Evolutionary conservation across 2,888 invertebrate species (phyloP).

Genomic region (Amiota mariae): DNA sequence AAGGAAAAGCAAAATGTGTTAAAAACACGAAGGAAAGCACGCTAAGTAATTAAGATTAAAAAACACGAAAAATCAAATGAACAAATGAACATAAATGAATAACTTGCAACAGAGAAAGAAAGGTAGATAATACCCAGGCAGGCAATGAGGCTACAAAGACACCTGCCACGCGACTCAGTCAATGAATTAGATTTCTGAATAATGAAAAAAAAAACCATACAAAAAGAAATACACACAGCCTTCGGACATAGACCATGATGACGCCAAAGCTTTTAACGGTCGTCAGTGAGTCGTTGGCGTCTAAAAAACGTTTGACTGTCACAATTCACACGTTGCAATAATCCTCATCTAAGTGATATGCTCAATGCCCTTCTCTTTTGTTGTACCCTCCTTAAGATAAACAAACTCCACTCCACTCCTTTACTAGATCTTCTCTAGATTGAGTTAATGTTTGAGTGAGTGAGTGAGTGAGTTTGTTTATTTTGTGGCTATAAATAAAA

Average conservation of each 20-base stretch:
- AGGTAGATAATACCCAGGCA: not conserved
- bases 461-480: no score
- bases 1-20: not conserved
- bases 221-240: no score
- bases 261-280: conserved; percentile 62
- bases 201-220: no score
- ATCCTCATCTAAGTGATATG: not conserved
- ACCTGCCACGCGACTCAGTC: conserved; percentile 20
- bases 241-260: conserved; percentile 29
- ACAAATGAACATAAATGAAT: not conserved
- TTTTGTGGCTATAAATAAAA: conserved; percentile 24
- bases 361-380: no score
- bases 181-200: no score
- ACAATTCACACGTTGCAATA: conserved; percentile 54
- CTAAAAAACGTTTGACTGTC: conserved; percentile 36
- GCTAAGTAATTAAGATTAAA: conserved; percentile 35
- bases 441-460: no score
- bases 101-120: not conserved
- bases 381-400: not conserved
- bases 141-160: not conserved
- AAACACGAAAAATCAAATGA: not conserved
- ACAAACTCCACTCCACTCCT: not conserved
- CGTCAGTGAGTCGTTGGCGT: not conserved
- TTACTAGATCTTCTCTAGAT: not conserved
- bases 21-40: conserved; percentile 22